These are phyloP conservation scores for Bagarius yarrelli DNA, from an alignment of 2,113 vertebrate genomes.

Conservation along the genomic window DNA sequence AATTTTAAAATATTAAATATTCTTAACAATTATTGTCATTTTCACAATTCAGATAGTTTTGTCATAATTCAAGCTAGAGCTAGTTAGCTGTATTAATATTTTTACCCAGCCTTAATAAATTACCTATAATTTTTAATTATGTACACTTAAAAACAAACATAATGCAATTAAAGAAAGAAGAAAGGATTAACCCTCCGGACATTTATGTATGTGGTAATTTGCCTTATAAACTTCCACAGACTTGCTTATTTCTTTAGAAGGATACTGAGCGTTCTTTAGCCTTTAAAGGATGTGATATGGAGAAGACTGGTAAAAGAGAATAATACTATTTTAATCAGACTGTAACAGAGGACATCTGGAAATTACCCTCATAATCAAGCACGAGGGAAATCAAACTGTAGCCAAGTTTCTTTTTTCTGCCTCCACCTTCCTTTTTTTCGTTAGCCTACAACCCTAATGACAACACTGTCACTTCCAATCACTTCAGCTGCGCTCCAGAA, in stretches of 20 bases:
- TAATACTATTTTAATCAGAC: conserved; percentile 73
- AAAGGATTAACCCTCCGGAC: not conserved
- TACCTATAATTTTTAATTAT: not conserved
- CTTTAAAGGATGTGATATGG: not conserved
- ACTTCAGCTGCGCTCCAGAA: conserved; percentile 81
- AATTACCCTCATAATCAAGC: conserved; percentile 84
- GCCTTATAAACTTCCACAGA: not conserved
- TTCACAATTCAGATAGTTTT: too few relatives aligned
- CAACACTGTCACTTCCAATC: conserved; percentile 97
- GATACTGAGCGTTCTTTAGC: not conserved
- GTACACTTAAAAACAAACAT: not conserved
- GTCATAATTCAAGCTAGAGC: too few relatives aligned
- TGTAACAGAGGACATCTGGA: conserved; percentile 83
- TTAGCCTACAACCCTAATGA: conserved; percentile 86
- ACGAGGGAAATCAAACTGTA: conserved; percentile 80
- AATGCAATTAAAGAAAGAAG: not conserved
- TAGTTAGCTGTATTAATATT: too few relatives aligned
- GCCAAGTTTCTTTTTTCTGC: conserved; percentile 62
- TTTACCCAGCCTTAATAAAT: not conserved
- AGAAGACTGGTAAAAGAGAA: conserved; percentile 49
- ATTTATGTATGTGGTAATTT: not conserved
- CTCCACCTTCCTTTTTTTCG: conserved; percentile 42
- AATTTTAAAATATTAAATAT: too few relatives aligned
- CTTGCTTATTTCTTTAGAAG: not conserved
- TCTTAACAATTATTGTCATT: too few relatives aligned